phyloP scores from a whole-genome alignment of 2,797 vertebrate species.

The Carduelis carduelis region DNA sequence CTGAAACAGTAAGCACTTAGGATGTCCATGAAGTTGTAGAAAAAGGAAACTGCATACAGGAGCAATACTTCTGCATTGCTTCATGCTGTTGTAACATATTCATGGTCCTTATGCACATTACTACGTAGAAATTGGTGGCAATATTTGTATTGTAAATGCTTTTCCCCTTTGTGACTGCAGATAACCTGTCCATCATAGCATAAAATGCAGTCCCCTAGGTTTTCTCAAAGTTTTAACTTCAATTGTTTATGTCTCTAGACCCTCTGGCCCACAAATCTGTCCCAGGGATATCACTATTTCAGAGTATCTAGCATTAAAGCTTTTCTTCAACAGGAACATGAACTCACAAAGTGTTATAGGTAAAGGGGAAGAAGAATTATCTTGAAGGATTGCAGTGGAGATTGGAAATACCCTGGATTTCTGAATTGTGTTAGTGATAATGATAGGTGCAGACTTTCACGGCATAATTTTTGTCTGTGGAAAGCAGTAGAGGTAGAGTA shows the following conservation, averaged over 20 bases:
- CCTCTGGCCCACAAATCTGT: neutral
- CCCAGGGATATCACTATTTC: neutral
- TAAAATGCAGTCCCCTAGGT: neutral
- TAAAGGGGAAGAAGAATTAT: neutral
- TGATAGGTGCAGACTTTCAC: neutral
- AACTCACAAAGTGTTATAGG: neutral
- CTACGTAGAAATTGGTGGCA: neutral
- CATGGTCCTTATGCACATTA: neutral
- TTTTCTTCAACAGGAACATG: neutral
- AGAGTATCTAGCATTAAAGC: neutral
- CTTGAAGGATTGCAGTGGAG: neutral
- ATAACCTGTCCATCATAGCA: neutral
- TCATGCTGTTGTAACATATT: neutral
- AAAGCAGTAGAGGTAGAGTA: neutral
- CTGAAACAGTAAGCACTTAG: conserved; percentile 16
- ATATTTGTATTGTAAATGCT: neutral
- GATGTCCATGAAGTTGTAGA: neutral
- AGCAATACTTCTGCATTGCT: neutral
- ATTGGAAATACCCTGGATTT: neutral
- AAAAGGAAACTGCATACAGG: neutral
- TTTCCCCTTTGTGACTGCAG: neutral
- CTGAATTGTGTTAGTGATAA: neutral
- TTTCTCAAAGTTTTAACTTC: neutral
- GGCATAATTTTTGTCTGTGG: neutral
- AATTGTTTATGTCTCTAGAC: neutral